Conservation (phyloP, 2,888 invertebrate genomes). For the Melanargia galathea region DNA sequence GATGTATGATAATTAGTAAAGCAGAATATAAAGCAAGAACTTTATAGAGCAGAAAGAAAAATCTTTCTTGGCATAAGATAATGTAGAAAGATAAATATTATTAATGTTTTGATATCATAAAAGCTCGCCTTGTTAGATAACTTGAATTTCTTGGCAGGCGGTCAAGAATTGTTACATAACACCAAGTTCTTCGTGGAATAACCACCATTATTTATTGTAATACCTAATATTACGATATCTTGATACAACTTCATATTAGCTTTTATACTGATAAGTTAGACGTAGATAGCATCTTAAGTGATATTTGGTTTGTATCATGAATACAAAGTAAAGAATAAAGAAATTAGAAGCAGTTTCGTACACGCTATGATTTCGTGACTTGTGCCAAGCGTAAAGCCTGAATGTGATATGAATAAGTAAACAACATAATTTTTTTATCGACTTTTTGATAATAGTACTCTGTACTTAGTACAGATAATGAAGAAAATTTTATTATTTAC, state of each 20-base stretch:
- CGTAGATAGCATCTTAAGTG: constrained; percentile 3
- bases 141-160: constrained; percentile 15
- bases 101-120: not conserved
- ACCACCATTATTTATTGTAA: not conserved
- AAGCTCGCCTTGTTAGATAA: constrained; percentile 10
- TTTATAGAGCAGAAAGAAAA: not conserved
- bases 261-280: constrained; percentile 1
- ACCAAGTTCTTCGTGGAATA: constrained; percentile 4
- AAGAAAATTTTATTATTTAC: too few species aligned
- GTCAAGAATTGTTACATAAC: constrained; percentile 9
- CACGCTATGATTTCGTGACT: constrained; percentile 6
- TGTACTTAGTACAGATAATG: too few species aligned
- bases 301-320: constrained; percentile 7
- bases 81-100: constrained; percentile 9
- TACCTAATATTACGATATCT: not conserved
- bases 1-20: not conserved
- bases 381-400: not conserved
- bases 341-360: not conserved
- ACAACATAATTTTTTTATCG: too few species aligned
- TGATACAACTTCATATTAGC: not conserved
- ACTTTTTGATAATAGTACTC: too few species aligned
- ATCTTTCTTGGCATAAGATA: constrained; percentile 3
- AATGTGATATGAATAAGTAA: constrained; percentile 11
- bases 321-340: not conserved
- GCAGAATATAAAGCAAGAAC: not conserved